Evolutionary conservation across 2,797 vertebrate species (phyloP), one percentile per base, ranked within the genome.

Genomic region (Erithacus rubecula): DNA sequence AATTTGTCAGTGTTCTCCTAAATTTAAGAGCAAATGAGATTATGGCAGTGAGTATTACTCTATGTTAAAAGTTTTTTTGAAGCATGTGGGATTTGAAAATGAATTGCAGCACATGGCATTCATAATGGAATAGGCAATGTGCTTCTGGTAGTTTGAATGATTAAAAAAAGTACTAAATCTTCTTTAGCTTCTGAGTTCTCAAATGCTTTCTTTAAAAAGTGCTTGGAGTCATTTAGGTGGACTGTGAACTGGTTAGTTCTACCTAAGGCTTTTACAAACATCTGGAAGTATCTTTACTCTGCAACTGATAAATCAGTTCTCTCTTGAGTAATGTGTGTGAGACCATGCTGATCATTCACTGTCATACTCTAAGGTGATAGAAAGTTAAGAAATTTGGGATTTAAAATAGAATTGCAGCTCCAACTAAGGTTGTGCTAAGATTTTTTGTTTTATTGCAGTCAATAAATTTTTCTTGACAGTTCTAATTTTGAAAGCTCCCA

Each of bases 231-330:
- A 14, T 26, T 89, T 44, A 26, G 26, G 15, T 80, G 51, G 24
- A 8, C 39, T 79, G 27, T 44, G 43, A 65, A 12, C 39, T 51
- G 34, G 13, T 27, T 37, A 1, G 34, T 16, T 88, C 53, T 83
- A 2, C 29, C n/a, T 17, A 19, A 69, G 9, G 32, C n/a, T 84
- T 72, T 69, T 62, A 32, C 20, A 62, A 34, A 13, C 19, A 20
- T 5, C 3, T 56, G 49, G 4, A 77, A 30, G 13, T 32, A 43
- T 47, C 51, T 82, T 77, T 75, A 27, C 3, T 2, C 37, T 70
- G 52, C 8, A 29, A 0, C 23, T 27, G 62, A 9, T 53, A 2
- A 0, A 12, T 37, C 30, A 30, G 3, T n/a, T 64, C 46, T 47
- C 49, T n/a, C 43, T 20, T 22, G 43, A 53, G 8, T 47, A 1